A percentile compares a stretch with the other conserved stretches of the same genome.
Conservation (phyloP, 2,888 invertebrate species). For the Prionchulus punctatus region DNA sequence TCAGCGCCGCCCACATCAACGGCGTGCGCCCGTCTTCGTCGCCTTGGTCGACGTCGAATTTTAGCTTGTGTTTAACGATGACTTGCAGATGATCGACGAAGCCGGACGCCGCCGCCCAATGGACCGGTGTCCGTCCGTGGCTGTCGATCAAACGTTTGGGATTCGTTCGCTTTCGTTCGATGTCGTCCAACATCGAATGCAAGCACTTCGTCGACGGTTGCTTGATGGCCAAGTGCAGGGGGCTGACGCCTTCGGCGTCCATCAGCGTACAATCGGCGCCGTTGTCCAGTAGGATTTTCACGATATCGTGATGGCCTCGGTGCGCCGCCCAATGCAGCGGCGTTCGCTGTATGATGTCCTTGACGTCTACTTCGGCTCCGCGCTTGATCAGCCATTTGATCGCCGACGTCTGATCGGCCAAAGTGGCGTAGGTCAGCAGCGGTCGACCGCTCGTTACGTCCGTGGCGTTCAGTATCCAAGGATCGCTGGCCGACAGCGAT, state of each 20-base stretch:
- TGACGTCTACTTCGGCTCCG: not conserved
- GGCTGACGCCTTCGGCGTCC: not conserved
- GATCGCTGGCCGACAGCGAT: too few relatives aligned
- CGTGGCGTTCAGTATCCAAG: too few relatives aligned
- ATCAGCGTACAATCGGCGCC: not conserved
- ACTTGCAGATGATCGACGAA: not conserved
- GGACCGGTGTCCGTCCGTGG: conserved; percentile 3
- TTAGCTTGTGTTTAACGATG: not conserved
- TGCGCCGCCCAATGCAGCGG: not conserved
- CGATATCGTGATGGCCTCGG: not conserved
- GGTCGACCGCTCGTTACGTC: too few relatives aligned
- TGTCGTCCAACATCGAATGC: not conserved
- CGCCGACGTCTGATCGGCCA: not conserved
- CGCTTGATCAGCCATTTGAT: not conserved
- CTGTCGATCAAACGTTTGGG: not conserved
- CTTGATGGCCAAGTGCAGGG: not conserved
- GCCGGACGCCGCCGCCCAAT: conserved; percentile 5
- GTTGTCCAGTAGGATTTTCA: not conserved
- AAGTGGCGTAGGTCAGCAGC: not conserved
- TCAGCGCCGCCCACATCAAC: not conserved
- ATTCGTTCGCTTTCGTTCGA: not conserved
- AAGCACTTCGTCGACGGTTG: not conserved
- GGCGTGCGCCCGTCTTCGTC: conserved; percentile 3
- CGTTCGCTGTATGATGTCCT: not conserved
- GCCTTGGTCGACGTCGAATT: not conserved